Evolutionary conservation across 2,797 vertebrate genomes (phyloP).

Genomic region (Aplochiton taeniatus): DNA sequence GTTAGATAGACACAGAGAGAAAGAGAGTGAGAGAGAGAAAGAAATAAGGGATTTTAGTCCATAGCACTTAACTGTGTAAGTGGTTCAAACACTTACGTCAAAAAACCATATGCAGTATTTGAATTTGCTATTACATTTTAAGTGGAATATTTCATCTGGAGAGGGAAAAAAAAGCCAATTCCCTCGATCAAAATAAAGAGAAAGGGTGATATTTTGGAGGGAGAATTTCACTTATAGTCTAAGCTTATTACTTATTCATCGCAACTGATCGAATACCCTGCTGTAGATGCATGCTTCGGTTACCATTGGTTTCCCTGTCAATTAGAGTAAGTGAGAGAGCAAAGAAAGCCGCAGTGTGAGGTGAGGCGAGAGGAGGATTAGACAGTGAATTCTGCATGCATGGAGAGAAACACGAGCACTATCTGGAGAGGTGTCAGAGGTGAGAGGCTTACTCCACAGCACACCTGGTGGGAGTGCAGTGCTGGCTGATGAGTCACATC

Average conservation of each 20-base stretch:
- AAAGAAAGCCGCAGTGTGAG: conserved; percentile 18
- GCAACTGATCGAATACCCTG: conserved; percentile 14
- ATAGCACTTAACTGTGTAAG: no score
- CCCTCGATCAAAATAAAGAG: conserved; percentile 21
- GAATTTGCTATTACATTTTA: no score
- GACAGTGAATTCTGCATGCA: conserved; percentile 13
- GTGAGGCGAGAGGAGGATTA: conserved; percentile 1
- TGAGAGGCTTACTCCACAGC: conserved; percentile 28
- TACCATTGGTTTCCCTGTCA: conserved; percentile 46
- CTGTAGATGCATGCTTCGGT: conserved; percentile 16
- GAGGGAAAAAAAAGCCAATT: not conserved
- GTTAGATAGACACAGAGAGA: no score
- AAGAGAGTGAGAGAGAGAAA: no score
- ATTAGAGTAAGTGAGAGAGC: conserved; percentile 51
- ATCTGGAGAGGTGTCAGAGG: conserved; percentile 45
- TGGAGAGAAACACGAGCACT: not conserved
- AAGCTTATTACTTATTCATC: conserved; percentile 4
- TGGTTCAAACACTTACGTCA: no score
- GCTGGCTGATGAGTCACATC: conserved; percentile 28
- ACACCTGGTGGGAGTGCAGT: conserved; percentile 5
- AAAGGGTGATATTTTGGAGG: conserved; percentile 5
- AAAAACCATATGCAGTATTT: no score
- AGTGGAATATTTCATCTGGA: no score
- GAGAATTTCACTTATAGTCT: conserved; percentile 30
- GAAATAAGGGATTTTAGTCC: no score